phyloP scores from a whole-genome alignment of 2,113 vertebrate species.

The Spheniscus mendiculus region DNA sequence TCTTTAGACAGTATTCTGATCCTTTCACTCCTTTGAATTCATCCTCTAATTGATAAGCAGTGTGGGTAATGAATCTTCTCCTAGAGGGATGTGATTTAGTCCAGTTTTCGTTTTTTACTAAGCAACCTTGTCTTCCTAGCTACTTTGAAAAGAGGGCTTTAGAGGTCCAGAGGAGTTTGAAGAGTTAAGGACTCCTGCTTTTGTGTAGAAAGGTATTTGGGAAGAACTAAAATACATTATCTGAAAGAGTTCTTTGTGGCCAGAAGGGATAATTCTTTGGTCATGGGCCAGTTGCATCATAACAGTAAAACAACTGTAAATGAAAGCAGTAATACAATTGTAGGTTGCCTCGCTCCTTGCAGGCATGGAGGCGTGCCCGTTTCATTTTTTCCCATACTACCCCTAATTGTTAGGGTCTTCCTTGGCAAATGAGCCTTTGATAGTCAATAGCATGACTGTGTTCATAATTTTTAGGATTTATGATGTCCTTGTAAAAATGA shows the following conservation, averaged over 20 bases:
- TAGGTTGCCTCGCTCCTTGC: not conserved
- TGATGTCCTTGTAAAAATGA: not conserved
- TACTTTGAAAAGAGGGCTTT: not conserved
- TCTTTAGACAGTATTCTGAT: not conserved
- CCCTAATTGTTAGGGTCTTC: not conserved
- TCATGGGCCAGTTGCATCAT: not conserved
- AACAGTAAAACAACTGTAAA: not conserved
- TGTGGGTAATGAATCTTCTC: not conserved
- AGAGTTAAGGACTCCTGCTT: not conserved
- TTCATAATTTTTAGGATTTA: not conserved
- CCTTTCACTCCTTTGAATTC: not conserved
- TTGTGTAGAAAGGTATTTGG: not conserved
- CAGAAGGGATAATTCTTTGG: not conserved
- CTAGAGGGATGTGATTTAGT: not conserved
- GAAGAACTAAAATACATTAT: not conserved
- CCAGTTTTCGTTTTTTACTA: not conserved
- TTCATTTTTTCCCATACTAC: not conserved
- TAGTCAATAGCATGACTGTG: not conserved
- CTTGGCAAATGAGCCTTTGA: not conserved
- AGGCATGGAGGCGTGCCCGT: fast-evolving
- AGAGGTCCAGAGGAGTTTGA: not conserved
- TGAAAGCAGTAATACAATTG: not conserved
- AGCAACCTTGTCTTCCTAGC: not conserved
- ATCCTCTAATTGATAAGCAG: not conserved
- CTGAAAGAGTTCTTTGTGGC: not conserved